Conservation (phyloP, 1,140 invertebrate genomes). For the Daktulosphaira vitifoliae region DNA sequence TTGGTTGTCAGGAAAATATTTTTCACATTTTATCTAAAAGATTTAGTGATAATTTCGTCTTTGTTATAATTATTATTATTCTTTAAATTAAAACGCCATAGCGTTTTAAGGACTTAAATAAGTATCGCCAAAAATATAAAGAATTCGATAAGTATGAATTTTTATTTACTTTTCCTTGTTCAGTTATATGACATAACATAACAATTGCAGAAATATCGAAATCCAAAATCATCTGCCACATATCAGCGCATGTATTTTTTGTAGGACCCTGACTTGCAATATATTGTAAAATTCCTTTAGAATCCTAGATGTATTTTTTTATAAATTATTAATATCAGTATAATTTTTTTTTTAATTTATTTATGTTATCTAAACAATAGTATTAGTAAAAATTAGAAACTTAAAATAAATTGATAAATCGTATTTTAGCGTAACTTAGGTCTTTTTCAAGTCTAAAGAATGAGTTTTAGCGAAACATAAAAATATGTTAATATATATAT, state of each 20-base stretch:
- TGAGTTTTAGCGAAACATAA: too few species aligned
- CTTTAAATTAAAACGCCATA: slow-evolving; percentile 35
- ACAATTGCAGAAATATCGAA: slow-evolving; percentile 63
- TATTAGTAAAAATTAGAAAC: too few species aligned
- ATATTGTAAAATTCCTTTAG: slow-evolving; percentile 53
- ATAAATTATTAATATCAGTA: too few species aligned
- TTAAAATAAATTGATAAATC: too few species aligned
- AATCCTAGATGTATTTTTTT: slow-evolving; percentile 10
- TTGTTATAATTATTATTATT: slow-evolving; percentile 7
- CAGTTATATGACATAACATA: slow-evolving; percentile 68
- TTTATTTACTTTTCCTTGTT: slow-evolving; percentile 57
- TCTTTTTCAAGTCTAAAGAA: background rate
- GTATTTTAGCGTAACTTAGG: too few species aligned
- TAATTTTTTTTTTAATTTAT: too few species aligned
- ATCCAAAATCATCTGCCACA: slow-evolving; percentile 75
- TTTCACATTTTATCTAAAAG: slow-evolving; percentile 55
- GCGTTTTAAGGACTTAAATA: background rate
- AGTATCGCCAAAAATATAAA: too few species aligned
- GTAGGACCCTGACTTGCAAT: slow-evolving; percentile 78
- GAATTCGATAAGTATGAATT: too few species aligned
- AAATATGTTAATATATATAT: too few species aligned
- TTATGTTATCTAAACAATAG: too few species aligned
- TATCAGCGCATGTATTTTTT: slow-evolving; percentile 60
- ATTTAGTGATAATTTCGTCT: background rate
- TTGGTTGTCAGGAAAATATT: slow-evolving; percentile 54